Conservation (phyloP, 2,888 invertebrate species). For the Cataglyphis cursor region DNA sequence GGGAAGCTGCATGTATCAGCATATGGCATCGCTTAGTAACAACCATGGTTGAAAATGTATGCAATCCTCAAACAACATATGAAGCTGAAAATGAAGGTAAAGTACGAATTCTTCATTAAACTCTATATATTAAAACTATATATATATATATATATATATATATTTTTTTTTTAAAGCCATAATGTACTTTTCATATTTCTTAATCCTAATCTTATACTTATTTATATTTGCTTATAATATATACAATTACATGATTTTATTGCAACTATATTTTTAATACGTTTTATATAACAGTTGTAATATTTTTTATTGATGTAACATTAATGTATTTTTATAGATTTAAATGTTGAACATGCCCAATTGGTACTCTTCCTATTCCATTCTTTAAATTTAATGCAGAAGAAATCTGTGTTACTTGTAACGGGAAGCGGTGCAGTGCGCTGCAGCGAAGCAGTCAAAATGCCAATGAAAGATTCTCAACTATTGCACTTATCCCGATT, state of each 20-base stretch:
- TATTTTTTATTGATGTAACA: slow-evolving; percentile 1
- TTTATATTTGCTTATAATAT: neutral
- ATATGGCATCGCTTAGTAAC: slow-evolving; percentile 97
- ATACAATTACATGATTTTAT: neutral
- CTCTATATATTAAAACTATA: neutral
- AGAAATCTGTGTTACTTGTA: slow-evolving; percentile 96
- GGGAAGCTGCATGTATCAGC: slow-evolving; percentile 95
- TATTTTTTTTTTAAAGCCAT: neutral
- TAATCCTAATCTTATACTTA: neutral
- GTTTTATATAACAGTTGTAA: neutral
- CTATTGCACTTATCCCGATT: slow-evolving; percentile 94
- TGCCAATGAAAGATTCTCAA: slow-evolving; percentile 90
- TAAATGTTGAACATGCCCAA: slow-evolving; percentile 98
- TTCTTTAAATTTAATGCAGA: slow-evolving; percentile 97
- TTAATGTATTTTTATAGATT: slow-evolving; percentile 88
- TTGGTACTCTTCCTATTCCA: slow-evolving; percentile 97
- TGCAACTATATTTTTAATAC: neutral
- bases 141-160: neutral
- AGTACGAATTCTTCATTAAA: neutral
- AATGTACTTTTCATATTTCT: neutral
- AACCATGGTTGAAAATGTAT: slow-evolving; percentile 95
- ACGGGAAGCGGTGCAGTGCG: slow-evolving; percentile 92
- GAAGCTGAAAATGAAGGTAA: slow-evolving; percentile 92
- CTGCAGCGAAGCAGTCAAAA: slow-evolving; percentile 90
- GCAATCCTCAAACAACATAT: slow-evolving; percentile 89